Base-by-base conservation (phyloP, 2,797 vertebrate species). In the Phoxinus dragarum region DNA sequence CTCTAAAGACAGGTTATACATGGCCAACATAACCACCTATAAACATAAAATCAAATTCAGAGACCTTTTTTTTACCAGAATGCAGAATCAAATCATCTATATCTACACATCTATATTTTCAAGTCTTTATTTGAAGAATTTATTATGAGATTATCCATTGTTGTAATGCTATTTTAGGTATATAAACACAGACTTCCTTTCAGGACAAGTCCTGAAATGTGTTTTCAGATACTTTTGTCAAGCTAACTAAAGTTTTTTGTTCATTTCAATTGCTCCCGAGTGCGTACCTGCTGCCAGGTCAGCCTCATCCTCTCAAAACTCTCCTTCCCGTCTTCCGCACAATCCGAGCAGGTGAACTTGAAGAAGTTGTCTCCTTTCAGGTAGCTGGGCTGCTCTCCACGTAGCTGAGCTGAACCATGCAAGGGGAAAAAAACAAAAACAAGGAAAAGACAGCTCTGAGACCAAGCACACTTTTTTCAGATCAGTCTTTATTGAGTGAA, bases 321-420 rank as follows among this genome's bases (percentile, higher is more conserved):
- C 88, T 99, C 98, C 91, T 98, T 98, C 27, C 96, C 94, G 47
- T 98, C 97, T 69, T 97, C 97, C 0, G 97, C 96, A 89, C 98
- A 99, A 89, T 96, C 95, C 0, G 82, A 95, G 92, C 98, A 99
- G 88, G 92, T 90, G 86, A 99, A 98, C 88, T 97, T 97, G 89
- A 99, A 99, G 91, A 99, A 99, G 93, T 99, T 99, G 92, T 99
- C 98, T n/a, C 98, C 98, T 87, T 99, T 99, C 90, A 99, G 96
- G 92, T 99, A 98, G 93, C 98, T 99, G 84, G 98, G 97, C 91
- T 98, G 96, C 84, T 96, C 94, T 79, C 97, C 92, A 34, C 93
- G 96, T 72, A 99, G 94, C 94, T 99, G 97, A 92, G 94, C 98
- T 99, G 93, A 77, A 88, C 21, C 38, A 72, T 7, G 49, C 36